Evolutionary conservation across 2,113 vertebrate species (phyloP).

Genomic region (Tetrao urogallus): DNA sequence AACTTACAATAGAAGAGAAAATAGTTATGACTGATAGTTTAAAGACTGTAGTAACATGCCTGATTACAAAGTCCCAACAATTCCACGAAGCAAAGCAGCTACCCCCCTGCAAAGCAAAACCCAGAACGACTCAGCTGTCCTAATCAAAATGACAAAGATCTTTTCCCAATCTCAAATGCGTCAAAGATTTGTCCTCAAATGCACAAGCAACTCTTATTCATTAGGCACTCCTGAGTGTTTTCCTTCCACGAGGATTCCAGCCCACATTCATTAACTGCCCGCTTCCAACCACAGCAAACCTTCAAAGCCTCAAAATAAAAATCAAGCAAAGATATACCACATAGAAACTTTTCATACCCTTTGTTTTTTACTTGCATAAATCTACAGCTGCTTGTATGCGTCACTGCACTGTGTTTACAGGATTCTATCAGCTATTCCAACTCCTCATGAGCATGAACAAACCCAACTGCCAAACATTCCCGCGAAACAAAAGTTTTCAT

Average conservation of each 20-base stretch:
- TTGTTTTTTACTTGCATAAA: fast-evolving
- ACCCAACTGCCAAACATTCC: not conserved
- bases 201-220: not conserved
- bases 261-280: not conserved
- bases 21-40: fast-evolving
- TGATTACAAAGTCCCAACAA: not conserved
- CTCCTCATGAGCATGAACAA: not conserved
- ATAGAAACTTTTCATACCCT: not conserved
- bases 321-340: not conserved
- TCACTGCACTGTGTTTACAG: not conserved
- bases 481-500: not conserved
- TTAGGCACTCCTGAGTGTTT: not conserved
- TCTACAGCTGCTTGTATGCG: not conserved
- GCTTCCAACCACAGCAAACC: not conserved
- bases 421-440: not conserved
- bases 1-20: not conserved
- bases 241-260: not conserved
- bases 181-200: not conserved
- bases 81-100: not conserved
- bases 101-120: not conserved
- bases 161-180: not conserved
- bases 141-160: not conserved
- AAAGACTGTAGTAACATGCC: not conserved
- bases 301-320: not conserved
- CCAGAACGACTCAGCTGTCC: not conserved